These are phyloP conservation scores for Pseudococcus viburni DNA, from an alignment of 2,888 invertebrate genomes.

Conservation along the genomic window DNA sequence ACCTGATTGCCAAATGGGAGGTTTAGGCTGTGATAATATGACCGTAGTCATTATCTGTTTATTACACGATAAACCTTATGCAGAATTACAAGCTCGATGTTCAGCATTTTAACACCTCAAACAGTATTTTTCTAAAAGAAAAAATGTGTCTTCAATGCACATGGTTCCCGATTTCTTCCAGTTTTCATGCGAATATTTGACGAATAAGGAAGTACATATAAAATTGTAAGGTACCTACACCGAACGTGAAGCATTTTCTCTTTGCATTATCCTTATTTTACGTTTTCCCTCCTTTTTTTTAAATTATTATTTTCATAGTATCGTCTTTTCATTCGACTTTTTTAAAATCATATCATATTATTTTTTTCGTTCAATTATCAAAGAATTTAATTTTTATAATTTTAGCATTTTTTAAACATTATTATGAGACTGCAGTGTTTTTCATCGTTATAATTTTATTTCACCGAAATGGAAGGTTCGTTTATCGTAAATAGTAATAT, in stretches of 20 bases:
- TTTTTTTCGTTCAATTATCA: slow-evolving; percentile 20
- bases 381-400: background rate
- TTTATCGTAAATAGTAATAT: background rate
- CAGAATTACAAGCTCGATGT: slow-evolving; percentile 68
- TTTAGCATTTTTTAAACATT: background rate
- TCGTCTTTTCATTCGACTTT: background rate
- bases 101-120: slow-evolving; percentile 61
- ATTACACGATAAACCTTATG: slow-evolving; percentile 73
- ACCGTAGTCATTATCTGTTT: slow-evolving; percentile 93
- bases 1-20: slow-evolving; percentile 97
- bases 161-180: slow-evolving; percentile 61
- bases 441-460: background rate
- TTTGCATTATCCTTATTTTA: background rate
- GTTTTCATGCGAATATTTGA: background rate
- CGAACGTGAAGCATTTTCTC: background rate
- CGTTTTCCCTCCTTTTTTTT: background rate
- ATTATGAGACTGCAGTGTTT: slow-evolving; percentile 15
- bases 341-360: slow-evolving; percentile 12
- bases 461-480: background rate
- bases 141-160: slow-evolving; percentile 45
- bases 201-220: background rate
- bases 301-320: background rate
- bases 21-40: slow-evolving; percentile 99
- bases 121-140: slow-evolving; percentile 24
- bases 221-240: background rate